Evolutionary conservation across 2,797 vertebrate species (phyloP), one percentile per base, ranked within the genome.

Genomic region (Melopsittacus undulatus): DNA sequence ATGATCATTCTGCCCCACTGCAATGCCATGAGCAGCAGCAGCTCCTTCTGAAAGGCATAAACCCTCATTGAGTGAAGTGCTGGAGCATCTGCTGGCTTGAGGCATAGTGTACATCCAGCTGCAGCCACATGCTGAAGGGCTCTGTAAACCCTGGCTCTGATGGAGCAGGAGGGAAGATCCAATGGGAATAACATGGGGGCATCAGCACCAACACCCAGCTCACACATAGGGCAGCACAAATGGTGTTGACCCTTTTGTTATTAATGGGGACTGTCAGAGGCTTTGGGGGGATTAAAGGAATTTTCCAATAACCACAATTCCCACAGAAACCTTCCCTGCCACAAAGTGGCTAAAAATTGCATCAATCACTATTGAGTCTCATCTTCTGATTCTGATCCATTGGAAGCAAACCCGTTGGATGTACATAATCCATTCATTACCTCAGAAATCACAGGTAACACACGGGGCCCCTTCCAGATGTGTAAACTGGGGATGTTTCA

Each of bases 281-380:
- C 66, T 95, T 91, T 84, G 0, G 2, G 85, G 87, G 46, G 27
- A 75, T 67, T 46, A 83, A 57, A 85, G 83, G 67, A 68, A 64
- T 88, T 87, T 85, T 67, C 57, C 90, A 61, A 49, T 62, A 96
- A 83, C 94, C 92, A 70, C 92, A 84, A 5, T 59, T 45, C 80
- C 72, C 91, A 82, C 13, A 77, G 92, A 78, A 49, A 89, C 54
- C 75, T 62, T 93, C 54, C 36, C 49, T 67, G 40, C 83, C 75
- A 26, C 23, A 34, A 45, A 95, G 86, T 27, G 61, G 21, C 83
- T 46, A n/a, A 54, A 91, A 90, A 93, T 90, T 38, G 11, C 63
- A 87, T 91, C 86, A 38, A 49, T 89, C 91, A 30, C 64, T 38
- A 62, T 70, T 52, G 94, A 76, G 83, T 92, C 94, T 45, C 76